Percentiles rank a stretch among this genome's conserved stretches.
Conservation (phyloP, 2,113 vertebrate species). For the Dromaius novaehollandiae region DNA sequence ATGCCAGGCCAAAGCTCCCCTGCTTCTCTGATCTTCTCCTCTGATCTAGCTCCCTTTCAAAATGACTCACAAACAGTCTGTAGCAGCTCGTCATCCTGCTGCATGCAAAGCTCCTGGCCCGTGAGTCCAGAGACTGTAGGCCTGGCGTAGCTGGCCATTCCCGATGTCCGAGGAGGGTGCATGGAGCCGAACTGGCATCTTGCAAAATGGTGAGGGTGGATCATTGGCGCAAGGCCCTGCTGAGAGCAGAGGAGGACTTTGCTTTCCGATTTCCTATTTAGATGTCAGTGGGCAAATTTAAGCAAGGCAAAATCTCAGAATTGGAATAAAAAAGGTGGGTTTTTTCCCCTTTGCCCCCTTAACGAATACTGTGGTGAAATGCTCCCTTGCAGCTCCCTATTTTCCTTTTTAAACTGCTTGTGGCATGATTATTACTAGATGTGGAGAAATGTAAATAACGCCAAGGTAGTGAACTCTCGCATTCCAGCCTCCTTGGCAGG, state of each 20-base stretch:
- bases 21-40: no score
- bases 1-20: no score
- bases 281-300: neutral
- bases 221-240: neutral
- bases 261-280: neutral
- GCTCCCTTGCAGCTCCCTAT: rapidly evolving
- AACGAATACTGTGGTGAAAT: rapidly evolving
- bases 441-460: constrained; percentile 56
- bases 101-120: no score
- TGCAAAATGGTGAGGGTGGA: neutral
- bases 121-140: neutral
- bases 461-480: constrained; percentile 36
- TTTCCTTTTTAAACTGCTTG: neutral
- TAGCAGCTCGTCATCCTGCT: neutral
- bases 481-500: constrained; percentile 21
- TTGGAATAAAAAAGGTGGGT: no score
- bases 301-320: neutral
- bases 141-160: neutral
- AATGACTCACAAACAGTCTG: neutral
- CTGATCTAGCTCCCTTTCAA: neutral
- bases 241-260: rapidly evolving
- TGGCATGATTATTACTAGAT: constrained; percentile 13
- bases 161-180: neutral
- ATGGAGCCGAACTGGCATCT: neutral
- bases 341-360: neutral